phyloP scores from a whole-genome alignment of 2,888 invertebrate genomes.

The Bedellia somnulentella region DNA sequence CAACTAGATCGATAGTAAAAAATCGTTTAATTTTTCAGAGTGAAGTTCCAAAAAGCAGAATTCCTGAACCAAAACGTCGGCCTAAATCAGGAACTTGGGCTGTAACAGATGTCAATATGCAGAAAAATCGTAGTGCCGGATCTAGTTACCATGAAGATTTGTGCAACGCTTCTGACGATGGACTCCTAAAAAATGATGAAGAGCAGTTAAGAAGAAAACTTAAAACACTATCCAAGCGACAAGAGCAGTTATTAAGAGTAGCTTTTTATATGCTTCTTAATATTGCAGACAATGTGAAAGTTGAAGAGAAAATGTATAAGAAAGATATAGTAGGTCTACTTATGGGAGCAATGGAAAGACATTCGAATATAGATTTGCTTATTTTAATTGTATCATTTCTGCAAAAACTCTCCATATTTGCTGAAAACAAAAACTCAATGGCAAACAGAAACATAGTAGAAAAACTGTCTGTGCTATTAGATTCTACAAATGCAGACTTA shows the following conservation, averaged over 20 bases:
- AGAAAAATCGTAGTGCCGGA: constrained; percentile 63
- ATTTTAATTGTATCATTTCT: constrained; percentile 91
- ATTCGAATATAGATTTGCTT: constrained; percentile 82
- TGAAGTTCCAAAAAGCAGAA: constrained; percentile 69
- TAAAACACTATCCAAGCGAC: constrained; percentile 83
- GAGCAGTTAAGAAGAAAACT: constrained; percentile 78
- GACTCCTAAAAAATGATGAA: constrained; percentile 64
- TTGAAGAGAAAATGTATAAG: constrained; percentile 96
- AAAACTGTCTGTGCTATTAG: constrained; percentile 79
- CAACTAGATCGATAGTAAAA: too few relatives aligned
- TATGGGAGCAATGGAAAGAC: constrained; percentile 85
- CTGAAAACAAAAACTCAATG: constrained; percentile 94
- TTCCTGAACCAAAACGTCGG: constrained; percentile 71
- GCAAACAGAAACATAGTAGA: constrained; percentile 77
- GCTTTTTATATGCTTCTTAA: constrained; percentile 92
- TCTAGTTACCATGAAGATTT: constrained; percentile 72
- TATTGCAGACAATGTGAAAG: constrained; percentile 91
- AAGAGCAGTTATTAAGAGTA: constrained; percentile 89
- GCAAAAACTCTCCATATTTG: constrained; percentile 91
- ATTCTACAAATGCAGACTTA: constrained; percentile 67
- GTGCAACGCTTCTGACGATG: constrained; percentile 51
- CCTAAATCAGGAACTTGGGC: constrained; percentile 79
- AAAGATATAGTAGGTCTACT: constrained; percentile 88
- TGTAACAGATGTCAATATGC: constrained; percentile 53
- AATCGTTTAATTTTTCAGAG: constrained; percentile 29